Evolutionary conservation across 2,113 vertebrate genomes (phyloP).

Genomic region (Sitta europaea): DNA sequence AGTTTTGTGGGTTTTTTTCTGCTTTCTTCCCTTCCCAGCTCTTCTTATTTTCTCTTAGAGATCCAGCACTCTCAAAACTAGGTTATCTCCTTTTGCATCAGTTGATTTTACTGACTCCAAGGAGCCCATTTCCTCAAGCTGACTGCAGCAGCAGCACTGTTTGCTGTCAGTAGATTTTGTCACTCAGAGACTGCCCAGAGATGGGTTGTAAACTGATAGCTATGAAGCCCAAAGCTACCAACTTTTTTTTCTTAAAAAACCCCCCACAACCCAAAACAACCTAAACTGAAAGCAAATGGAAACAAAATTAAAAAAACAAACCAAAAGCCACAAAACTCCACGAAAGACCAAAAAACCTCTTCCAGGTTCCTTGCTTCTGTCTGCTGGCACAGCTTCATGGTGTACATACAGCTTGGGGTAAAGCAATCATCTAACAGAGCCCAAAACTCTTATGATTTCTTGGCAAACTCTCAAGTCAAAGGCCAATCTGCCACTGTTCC

Average conservation of each 20-base stretch:
- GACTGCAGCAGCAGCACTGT: not conserved
- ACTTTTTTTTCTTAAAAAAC: not conserved
- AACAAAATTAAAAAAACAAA: not conserved
- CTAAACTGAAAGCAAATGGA: not conserved
- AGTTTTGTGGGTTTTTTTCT: not conserved
- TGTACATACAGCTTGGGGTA: not conserved
- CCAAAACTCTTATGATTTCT: not conserved
- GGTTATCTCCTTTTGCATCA: slow-evolving; percentile 18
- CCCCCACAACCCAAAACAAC: not conserved
- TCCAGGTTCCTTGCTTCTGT: not conserved
- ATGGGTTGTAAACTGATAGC: not conserved
- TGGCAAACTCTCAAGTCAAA: slow-evolving; percentile 13
- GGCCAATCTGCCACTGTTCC: not conserved
- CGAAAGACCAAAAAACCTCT: not conserved
- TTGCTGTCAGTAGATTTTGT: slow-evolving; percentile 27
- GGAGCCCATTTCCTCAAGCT: not conserved
- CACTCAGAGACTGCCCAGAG: slow-evolving; percentile 6
- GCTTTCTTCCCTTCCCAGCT: not conserved
- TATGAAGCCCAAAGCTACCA: not conserved
- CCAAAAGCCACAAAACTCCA: not conserved
- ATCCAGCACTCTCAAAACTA: not conserved
- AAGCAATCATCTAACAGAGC: not conserved
- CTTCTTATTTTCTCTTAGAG: not conserved
- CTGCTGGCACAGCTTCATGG: not conserved
- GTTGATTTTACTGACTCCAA: not conserved